Base-by-base conservation (phyloP, 2,888 invertebrate genomes). In the Heliconius hortense region DNA sequence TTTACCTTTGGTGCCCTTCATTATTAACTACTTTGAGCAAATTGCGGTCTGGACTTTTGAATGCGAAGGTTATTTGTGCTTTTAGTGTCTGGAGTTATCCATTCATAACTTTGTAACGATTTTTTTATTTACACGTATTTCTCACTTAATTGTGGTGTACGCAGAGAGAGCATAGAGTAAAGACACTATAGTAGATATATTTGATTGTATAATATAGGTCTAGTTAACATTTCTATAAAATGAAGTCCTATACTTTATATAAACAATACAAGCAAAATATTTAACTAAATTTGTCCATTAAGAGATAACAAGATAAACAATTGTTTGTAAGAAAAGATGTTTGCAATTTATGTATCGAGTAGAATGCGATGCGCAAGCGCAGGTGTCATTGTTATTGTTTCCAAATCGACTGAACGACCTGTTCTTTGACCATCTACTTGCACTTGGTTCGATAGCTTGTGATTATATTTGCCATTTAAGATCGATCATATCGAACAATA, bases 11-110 rank as follows among this genome's bases (percentile, higher is more conserved):
- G 70, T 71, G 71, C 71, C 60, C 71, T 43, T 71, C 71, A 43
- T 71, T 71, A 71, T 70, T 63, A 73, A 72, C 64, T 66, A 71
- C 64, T 71, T 71, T 60, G 71, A 7, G 59, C 71, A 71, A 71
- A 71, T 71, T 71, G 71, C 60, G 71, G 71, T 71, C 35, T 71
- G 43, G 59, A 43, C 26, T 71, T 71, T 60, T 26, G 35, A 69
- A 56, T 39, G 43, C 43, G 26, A 62, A 56, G 31, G 15, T 31
- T 28, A 68, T 48, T 69, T 69, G n/a, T 24, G 31, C 69, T 69
- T 56, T 68, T 69, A 69, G 13, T 24, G 13, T 60, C 39, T 60
- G 24, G 35, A 71, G 18, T 39, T 59, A 26, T 68, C n/a, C 70
- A 56, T 26, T 53, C 28, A 68, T n/a, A 21, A 48, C 4, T 15